Evolutionary conservation across 1,140 invertebrate species (phyloP).

Genomic region (Adelges cooleyi): DNA sequence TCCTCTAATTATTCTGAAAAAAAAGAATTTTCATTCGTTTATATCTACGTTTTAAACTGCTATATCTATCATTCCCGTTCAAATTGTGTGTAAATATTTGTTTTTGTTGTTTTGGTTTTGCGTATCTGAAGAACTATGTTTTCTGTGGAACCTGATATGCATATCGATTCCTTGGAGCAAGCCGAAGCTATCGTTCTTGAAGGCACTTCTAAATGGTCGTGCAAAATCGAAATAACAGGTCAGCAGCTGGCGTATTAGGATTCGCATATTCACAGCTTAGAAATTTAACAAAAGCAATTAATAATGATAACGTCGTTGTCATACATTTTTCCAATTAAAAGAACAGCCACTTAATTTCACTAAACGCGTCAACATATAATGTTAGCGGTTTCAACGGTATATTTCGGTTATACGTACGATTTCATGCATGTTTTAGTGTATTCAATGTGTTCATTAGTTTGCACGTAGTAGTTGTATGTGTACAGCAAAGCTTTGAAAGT

Average conservation of each 20-base stretch:
- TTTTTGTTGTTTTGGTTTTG: constrained; percentile 27
- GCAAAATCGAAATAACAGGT: constrained; percentile 99
- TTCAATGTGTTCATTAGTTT: no score
- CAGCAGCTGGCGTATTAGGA: constrained; percentile 37
- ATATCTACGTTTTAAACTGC: neutral
- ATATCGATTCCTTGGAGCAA: constrained; percentile 96
- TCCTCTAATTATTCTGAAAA: no score
- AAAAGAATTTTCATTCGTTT: constrained; percentile 27
- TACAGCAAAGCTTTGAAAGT: neutral
- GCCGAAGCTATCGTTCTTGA: constrained; percentile 95
- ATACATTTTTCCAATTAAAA: no score
- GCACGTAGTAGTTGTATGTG: neutral
- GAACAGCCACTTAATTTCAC: no score
- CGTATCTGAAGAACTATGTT: constrained; percentile 70
- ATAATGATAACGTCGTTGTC: no score
- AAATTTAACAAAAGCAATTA: neutral
- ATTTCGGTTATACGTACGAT: no score
- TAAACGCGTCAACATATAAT: no score
- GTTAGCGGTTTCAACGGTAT: no score
- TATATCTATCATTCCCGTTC: neutral
- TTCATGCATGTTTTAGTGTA: no score
- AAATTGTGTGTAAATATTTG: constrained; percentile 30
- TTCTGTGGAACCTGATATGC: constrained; percentile 94
- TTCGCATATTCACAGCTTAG: constrained; percentile 13
- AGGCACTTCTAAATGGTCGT: constrained; percentile 99